These are phyloP conservation scores for Lepeophtheirus salmonis DNA, from an alignment of 1,140 invertebrate species.

Conservation along the genomic window DNA sequence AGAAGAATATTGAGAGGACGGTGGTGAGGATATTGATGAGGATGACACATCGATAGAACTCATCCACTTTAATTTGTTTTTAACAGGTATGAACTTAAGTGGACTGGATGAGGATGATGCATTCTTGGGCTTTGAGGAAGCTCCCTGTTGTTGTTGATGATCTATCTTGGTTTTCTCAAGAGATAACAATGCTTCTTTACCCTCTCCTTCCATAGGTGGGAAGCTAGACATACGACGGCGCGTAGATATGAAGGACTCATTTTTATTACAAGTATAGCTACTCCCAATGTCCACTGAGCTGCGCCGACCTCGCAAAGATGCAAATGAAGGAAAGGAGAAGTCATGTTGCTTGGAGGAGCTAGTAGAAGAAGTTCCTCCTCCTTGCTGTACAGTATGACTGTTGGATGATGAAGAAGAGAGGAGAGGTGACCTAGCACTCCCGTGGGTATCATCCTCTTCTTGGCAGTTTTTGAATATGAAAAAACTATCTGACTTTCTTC, in stretches of 20 bases:
- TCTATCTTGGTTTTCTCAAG: not conserved
- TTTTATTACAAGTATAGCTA: not conserved
- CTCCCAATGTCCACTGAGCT: not conserved
- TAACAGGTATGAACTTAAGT: not conserved
- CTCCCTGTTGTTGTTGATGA: too few species aligned
- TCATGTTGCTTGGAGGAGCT: too few species aligned
- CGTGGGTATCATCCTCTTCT: not conserved
- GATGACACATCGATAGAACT: conserved; percentile 9
- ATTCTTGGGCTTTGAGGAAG: too few species aligned
- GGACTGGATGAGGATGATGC: not conserved
- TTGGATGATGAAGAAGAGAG: too few species aligned
- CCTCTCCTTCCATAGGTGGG: conserved; percentile 10
- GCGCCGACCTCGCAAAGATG: too few species aligned
- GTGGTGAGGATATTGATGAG: not conserved
- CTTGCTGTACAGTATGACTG: too few species aligned
- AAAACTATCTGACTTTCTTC: not conserved
- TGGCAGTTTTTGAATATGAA: not conserved
- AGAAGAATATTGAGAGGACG: not conserved
- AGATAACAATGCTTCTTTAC: not conserved
- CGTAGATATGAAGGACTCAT: not conserved
- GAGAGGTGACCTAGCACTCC: too few species aligned
- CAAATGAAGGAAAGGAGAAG: too few species aligned
- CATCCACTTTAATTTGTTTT: conserved; percentile 8
- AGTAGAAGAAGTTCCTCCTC: too few species aligned
- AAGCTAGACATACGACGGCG: conserved; percentile 11